Base-by-base conservation (phyloP, 2,113 vertebrate species). In the Leptodactylus fuscus region DNA sequence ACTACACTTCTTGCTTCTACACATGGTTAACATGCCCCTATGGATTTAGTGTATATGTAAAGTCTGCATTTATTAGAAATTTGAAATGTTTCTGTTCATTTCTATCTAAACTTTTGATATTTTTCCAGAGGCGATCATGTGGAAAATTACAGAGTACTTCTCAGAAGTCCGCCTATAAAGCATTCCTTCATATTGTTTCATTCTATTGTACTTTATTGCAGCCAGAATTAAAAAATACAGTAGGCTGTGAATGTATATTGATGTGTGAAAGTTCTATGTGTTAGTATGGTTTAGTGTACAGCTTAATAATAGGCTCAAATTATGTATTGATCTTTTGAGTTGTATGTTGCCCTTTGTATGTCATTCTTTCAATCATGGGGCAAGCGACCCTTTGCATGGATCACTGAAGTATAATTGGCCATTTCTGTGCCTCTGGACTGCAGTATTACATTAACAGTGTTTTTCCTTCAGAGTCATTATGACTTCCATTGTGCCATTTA, bases 391-490 rank as follows among this genome's bases (percentile, higher is more conserved):
- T 79, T 46, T 60, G 34, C 51, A 73, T 58, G 38, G 84, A 29
- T 86, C 76, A 86, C 24, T 81, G 49, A 51, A 44, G 38, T 51
- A 81, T 73, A 81, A 86, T 86, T 86, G 76, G 34, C 36, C 62
- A 79, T 77, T 81, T 73, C 62, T 20, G 51, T 34, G 18, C 65
- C 36, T 85, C 38, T 20, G 36, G 78, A 81, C 77, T 71, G 10
- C 46, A 36, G 46, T 73, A 15, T 60, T 86, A 71, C 20, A 27
- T n/a, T 81, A 80, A 80, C 67, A 81, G 44, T 86, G 65, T 60
- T 81, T 70, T 60, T n/a, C 36, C 34, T 13, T 18, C 13, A 34
- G 34, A 73, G 74, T 91, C 90, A 93, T 93, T 92, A 91, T 87
- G 55, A 78, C 88, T 90, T 87, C 88, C 85, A 87, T 79, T 70